These are phyloP conservation scores for Lepeophtheirus nordmannii DNA, from an alignment of 2,888 invertebrate species.

Conservation along the genomic window DNA sequence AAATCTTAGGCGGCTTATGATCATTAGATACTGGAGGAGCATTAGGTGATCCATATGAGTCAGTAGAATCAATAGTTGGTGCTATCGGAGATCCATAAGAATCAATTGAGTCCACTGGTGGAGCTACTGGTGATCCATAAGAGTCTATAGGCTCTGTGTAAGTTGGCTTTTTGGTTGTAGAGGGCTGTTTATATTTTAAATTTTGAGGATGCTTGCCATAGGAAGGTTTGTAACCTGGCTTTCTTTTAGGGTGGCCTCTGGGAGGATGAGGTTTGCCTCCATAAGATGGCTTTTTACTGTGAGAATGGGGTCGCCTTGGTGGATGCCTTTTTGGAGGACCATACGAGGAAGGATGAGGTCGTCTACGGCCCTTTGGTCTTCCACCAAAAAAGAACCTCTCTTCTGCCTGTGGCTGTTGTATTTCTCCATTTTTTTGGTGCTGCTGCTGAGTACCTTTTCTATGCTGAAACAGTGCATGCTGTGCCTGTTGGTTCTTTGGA, in stretches of 20 bases:
- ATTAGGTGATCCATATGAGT: background rate
- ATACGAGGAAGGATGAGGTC: background rate
- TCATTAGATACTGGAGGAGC: background rate
- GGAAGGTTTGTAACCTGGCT: background rate
- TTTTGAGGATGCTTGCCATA: background rate
- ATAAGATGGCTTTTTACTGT: no score
- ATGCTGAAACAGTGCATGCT: background rate
- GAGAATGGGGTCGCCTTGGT: constrained; percentile 7
- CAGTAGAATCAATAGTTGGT: background rate
- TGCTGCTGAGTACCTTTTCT: background rate
- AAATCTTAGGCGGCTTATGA: background rate
- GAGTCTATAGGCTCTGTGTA: background rate
- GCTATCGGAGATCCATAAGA: background rate
- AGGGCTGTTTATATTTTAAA: background rate
- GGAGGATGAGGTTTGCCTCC: background rate
- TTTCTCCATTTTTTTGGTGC: background rate
- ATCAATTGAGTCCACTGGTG: background rate
- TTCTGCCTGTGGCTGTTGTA: background rate
- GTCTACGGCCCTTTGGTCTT: background rate
- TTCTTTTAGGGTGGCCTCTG: background rate
- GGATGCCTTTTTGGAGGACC: background rate
- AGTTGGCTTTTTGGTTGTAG: background rate
- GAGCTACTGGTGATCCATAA: background rate
- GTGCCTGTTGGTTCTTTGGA: background rate
- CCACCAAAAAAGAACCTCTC: constrained; percentile 2